A percentile compares a stretch with the other conserved stretches of the same genome.
These are phyloP conservation scores for Anableps anableps DNA, from an alignment of 2,797 vertebrate genomes.

Conservation along the genomic window DNA sequence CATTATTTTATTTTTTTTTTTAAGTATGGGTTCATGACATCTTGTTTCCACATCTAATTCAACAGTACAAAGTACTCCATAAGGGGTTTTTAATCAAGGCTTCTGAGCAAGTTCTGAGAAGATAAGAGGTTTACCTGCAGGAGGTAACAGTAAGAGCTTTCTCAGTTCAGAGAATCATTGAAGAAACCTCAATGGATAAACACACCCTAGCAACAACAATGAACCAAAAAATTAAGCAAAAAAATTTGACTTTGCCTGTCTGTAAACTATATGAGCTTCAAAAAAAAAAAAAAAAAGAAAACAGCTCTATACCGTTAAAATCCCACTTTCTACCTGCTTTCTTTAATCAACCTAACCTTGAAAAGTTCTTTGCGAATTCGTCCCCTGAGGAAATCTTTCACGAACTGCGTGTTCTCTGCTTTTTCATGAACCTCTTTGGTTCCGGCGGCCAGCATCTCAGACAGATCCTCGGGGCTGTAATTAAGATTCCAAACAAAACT, in stretches of 20 bases:
- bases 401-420: slow-evolving; percentile 94
- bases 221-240: background rate
- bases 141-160: background rate
- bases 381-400: slow-evolving; percentile 95
- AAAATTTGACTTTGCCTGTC: background rate
- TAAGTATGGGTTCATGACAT: background rate
- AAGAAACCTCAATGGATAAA: background rate
- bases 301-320: background rate
- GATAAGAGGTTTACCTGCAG: slow-evolving; percentile 9
- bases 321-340: background rate
- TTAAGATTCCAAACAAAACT: background rate
- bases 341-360: slow-evolving; percentile 81
- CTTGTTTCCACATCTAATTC: background rate
- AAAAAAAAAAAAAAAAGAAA: background rate
- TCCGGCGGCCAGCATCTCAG: slow-evolving; percentile 92
- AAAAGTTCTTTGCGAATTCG: slow-evolving; percentile 92
- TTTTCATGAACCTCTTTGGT: slow-evolving; percentile 94
- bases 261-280: background rate
- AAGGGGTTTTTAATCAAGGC: background rate
- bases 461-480: slow-evolving; percentile 89
- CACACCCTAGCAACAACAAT: no score
- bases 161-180: background rate
- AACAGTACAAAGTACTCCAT: background rate
- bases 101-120: background rate
- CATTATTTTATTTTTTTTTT: background rate